Evolutionary conservation across 1,140 invertebrate genomes (phyloP), one percentile per base, ranked within the genome.

Genomic region (Lepidurus couesii): DNA sequence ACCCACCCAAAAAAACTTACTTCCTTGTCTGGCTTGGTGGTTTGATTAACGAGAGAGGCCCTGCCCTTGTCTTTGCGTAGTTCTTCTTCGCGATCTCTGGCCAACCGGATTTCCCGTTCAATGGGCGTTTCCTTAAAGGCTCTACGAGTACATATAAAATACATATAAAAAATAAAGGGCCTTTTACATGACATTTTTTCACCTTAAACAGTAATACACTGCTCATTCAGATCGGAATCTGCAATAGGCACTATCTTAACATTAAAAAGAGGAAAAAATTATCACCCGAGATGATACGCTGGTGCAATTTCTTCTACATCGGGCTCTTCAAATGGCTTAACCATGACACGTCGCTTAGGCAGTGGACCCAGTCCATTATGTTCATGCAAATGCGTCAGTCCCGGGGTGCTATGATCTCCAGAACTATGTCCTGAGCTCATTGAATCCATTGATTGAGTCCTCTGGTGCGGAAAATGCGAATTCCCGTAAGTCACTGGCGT

Each of bases 81-180:
- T 80, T 88, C 88, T 79, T 88, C 88, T 82, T 89, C 88, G 45
- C 88, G 81, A 78, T 89, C 88, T 75, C 84, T 82, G 4, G 86
- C 84, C 34, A 89, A 79, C 75, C 88, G 84, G 47, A 89, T 89
- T 81, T 89, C 88, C 43, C 87, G 82, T 81, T 89, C 88, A 79
- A 89, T 88, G 9, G 88, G 87, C 24, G 88, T 88, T 82, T 89
- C 88, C 79, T 86, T 87, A 74, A 82, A 81, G 79, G 80, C 82
- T 79, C 83, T 76, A 73, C 73, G 75, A 80, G 45, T 80, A 34
- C 77, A 24, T 53, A 42, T 75, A 2, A 76, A 80, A 26, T 44
- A 42, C 16, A 43, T 11, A 24, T 42, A 79, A 24, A 24, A 24
- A 24, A 24, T 24, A 24, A 24, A 24, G 24, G 24, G 0, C 24